A percentile compares a stretch with the other conserved stretches of the same genome.
Conservation (phyloP, 2,888 invertebrate genomes). For the Cyclophora albipunctata region DNA sequence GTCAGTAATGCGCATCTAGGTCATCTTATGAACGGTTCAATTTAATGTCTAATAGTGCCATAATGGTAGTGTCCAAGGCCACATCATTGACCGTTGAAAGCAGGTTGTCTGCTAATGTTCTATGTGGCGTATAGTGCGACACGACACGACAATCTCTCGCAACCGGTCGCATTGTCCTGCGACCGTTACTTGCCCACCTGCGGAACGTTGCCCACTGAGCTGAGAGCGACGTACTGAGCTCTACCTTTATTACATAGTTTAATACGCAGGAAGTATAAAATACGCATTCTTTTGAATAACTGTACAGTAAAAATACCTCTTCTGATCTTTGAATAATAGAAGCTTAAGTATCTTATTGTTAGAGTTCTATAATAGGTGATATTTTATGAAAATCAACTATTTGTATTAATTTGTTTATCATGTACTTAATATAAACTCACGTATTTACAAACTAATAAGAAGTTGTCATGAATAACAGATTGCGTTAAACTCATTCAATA, state of each 20-base stretch:
- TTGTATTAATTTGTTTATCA: no score
- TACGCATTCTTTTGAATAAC: no score
- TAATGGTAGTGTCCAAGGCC: constrained; percentile 12
- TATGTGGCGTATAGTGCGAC: constrained; percentile 19
- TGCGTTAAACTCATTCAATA: no score
- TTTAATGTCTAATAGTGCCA: not conserved
- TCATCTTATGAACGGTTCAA: constrained; percentile 6
- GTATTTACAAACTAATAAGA: no score
- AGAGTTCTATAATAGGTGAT: no score
- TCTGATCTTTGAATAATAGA: constrained; percentile 1
- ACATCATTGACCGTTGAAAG: constrained; percentile 27
- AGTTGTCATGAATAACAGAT: no score
- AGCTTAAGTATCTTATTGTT: no score
- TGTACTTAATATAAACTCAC: no score
- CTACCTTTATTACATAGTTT: no score
- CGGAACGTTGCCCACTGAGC: constrained; percentile 61
- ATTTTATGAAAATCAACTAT: not conserved
- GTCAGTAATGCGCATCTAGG: constrained; percentile 4
- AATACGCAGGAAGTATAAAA: no score
- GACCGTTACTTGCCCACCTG: constrained; percentile 72
- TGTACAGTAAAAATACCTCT: constrained; percentile 17
- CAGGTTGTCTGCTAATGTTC: constrained; percentile 33
- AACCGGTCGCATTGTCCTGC: constrained; percentile 38
- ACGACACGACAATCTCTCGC: constrained; percentile 24
- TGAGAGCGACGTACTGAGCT: constrained; percentile 48